Percentiles rank a stretch among this genome's conserved stretches.
These are phyloP conservation scores for Verasper variegatus DNA, from an alignment of 2,113 vertebrate genomes.

Conservation along the genomic window DNA sequence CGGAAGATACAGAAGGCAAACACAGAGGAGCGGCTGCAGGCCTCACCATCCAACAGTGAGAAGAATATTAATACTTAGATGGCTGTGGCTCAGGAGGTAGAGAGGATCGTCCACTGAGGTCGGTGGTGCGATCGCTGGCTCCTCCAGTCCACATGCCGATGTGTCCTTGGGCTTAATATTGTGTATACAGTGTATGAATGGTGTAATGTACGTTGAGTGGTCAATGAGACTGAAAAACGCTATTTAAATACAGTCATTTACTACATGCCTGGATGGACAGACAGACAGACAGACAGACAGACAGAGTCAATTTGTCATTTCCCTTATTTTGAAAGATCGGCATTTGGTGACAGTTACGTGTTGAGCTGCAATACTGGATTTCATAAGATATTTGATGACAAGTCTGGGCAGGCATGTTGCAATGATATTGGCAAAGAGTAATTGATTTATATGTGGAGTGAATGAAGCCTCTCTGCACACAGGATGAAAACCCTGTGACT, in stretches of 20 bases:
- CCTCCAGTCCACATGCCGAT: neutral
- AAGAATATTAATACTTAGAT: neutral
- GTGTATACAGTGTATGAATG: no score
- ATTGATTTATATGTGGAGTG: neutral
- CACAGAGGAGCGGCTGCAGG: slow-evolving; percentile 75
- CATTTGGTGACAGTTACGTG: neutral
- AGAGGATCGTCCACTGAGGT: neutral
- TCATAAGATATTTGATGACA: slow-evolving; percentile 38
- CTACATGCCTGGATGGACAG: no score
- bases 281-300: no score
- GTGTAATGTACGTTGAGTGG: no score
- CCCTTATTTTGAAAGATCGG: slow-evolving; percentile 45
- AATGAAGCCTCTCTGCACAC: no score
- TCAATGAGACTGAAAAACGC: no score
- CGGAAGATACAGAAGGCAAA: slow-evolving; percentile 87
- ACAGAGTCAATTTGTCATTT: slow-evolving; percentile 2
- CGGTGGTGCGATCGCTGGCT: neutral
- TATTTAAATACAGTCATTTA: no score
- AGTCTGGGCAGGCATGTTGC: slow-evolving; percentile 40
- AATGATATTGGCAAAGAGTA: neutral
- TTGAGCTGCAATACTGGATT: slow-evolving; percentile 41
- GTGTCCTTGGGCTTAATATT: neutral
- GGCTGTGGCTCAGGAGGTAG: neutral
- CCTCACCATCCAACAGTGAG: slow-evolving; percentile 86
- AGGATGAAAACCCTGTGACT: neutral